Evolutionary conservation across 2,797 vertebrate species (phyloP).

Genomic region (Channa striata): DNA sequence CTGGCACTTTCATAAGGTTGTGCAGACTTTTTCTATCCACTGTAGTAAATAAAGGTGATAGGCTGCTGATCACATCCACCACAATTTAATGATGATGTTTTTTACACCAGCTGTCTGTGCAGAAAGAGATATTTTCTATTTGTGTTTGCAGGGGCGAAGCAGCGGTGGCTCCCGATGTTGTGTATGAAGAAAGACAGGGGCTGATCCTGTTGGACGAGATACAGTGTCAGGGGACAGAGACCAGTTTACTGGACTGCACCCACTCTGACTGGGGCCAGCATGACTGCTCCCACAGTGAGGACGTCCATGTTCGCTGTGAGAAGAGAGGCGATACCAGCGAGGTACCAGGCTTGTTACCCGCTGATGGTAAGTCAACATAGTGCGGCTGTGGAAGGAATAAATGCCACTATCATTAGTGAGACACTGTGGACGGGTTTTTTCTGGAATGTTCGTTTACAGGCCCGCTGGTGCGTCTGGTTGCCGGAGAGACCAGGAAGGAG

Average conservation of each 20-base stretch:
- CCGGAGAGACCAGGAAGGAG: conserved; percentile 88
- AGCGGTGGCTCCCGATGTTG: conserved; percentile 59
- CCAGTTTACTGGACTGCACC: conserved; percentile 85
- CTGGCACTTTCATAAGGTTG: too few species aligned
- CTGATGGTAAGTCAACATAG: conserved; percentile 53
- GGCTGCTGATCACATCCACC: background rate
- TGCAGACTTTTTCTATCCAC: too few species aligned
- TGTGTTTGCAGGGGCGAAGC: conserved; percentile 69
- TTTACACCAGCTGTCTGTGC: background rate
- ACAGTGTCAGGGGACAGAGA: conserved; percentile 87
- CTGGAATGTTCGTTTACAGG: conserved; percentile 49
- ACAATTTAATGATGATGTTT: background rate
- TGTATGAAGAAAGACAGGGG: conserved; percentile 85
- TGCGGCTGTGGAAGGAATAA: background rate
- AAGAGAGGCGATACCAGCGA: conserved; percentile 73
- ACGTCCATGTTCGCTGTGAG: conserved; percentile 87
- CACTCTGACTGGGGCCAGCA: conserved; percentile 89
- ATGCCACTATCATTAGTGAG: too few species aligned
- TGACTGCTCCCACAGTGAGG: conserved; percentile 93
- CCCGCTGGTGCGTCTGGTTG: conserved; percentile 84
- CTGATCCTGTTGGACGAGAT: conserved; percentile 91
- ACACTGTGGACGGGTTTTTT: background rate
- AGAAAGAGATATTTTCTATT: background rate
- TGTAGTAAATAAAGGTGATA: background rate
- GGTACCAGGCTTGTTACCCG: conserved; percentile 40